Percentiles rank a stretch among this genome's conserved stretches.
These are phyloP conservation scores for Podarcis cretensis DNA, from an alignment of 2,113 vertebrate genomes.

Conservation along the genomic window DNA sequence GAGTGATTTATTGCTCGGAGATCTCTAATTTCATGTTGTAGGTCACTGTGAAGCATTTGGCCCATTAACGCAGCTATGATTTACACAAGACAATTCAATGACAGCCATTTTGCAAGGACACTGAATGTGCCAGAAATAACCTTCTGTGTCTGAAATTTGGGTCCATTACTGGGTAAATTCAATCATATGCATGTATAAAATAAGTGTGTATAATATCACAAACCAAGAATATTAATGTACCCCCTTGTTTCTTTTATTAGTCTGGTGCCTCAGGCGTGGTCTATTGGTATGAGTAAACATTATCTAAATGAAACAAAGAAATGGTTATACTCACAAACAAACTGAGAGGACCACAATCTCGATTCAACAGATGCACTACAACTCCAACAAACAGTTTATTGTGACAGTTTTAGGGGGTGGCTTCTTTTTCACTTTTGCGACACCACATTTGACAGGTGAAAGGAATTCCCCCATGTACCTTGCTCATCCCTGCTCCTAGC, in stretches of 20 bases:
- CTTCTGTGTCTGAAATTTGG: not conserved
- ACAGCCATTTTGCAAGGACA: not conserved
- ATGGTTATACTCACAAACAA: not conserved
- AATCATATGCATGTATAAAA: not conserved
- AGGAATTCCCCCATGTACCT: not conserved
- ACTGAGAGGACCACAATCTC: too few relatives aligned
- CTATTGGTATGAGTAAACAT: not conserved
- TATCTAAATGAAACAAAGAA: not conserved
- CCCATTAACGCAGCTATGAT: slow-evolving; percentile 8
- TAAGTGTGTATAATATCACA: not conserved
- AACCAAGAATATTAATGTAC: not conserved
- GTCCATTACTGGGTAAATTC: not conserved
- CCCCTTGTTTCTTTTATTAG: not conserved
- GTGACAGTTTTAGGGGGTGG: not conserved
- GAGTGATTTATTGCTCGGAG: not conserved
- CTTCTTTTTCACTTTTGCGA: not conserved
- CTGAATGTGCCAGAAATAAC: not conserved
- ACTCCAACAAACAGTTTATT: not conserved
- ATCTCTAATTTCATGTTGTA: not conserved
- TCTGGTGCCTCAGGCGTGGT: not conserved
- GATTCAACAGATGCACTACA: not conserved
- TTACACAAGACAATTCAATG: slow-evolving; percentile 18
- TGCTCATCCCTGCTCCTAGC: not conserved
- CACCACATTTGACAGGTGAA: not conserved
- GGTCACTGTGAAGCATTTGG: not conserved